A percentile compares a stretch with the other conserved stretches of the same genome.
These are phyloP conservation scores for Megaceryle maxima DNA, from an alignment of 2,113 vertebrate species.

Conservation along the genomic window DNA sequence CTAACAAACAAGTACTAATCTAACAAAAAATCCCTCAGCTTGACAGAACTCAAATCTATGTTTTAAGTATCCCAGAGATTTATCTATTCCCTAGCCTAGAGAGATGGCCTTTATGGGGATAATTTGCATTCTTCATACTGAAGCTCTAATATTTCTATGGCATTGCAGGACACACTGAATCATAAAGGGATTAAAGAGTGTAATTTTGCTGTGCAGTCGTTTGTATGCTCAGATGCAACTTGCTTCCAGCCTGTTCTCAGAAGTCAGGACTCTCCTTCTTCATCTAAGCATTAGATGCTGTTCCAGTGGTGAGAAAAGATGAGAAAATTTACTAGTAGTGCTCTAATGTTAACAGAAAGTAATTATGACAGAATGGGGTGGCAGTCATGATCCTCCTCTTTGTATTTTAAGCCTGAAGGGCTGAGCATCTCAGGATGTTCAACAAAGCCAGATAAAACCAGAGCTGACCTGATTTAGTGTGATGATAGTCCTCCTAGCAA, in stretches of 20 bases:
- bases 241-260: neutral
- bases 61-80: neutral
- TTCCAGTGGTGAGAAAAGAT: neutral
- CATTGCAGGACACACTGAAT: neutral
- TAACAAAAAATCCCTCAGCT: neutral
- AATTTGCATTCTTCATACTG: neutral
- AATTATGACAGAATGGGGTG: neutral
- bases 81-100: neutral
- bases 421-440: neutral
- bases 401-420: neutral
- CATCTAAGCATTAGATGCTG: neutral
- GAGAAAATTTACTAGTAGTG: neutral
- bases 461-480: neutral
- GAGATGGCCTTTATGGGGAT: neutral
- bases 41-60: neutral
- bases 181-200: neutral
- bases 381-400: neutral
- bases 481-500: neutral
- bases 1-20: neutral
- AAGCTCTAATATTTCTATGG: neutral
- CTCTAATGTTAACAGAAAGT: neutral
- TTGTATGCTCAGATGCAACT: neutral
- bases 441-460: neutral
- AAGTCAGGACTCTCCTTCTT: neutral
- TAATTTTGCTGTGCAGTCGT: neutral